Percentiles rank a stretch among this genome's conserved stretches.
phyloP scores from a whole-genome alignment of 1,140 invertebrate species.

The Leptoteleia sp. region DNA sequence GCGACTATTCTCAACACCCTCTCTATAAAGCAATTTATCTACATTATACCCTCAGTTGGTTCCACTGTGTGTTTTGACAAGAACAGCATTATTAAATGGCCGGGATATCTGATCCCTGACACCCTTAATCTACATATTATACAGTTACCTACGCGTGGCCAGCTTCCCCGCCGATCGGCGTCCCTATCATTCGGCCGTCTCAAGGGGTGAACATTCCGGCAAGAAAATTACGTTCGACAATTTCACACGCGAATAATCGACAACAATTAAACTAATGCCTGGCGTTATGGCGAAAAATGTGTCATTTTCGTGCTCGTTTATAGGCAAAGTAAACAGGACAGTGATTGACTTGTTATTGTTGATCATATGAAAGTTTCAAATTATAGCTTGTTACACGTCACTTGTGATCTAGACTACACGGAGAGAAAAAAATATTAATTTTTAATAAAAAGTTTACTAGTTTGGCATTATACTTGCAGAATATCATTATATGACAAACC shows the following conservation, averaged over 20 bases:
- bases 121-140: conserved; percentile 82
- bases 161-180: conserved; percentile 62
- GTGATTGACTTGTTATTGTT: background rate
- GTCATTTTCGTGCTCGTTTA: conserved; percentile 46
- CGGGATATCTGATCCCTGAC: conserved; percentile 80
- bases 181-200: conserved; percentile 43
- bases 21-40: conserved; percentile 80
- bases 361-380: too few species aligned
- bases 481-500: too few species aligned
- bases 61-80: conserved; percentile 81
- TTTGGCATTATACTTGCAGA: too few species aligned
- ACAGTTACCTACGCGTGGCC: conserved; percentile 77
- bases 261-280: conserved; percentile 22
- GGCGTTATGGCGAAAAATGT: conserved; percentile 28
- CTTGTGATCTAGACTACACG: too few species aligned
- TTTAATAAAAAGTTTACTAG: too few species aligned
- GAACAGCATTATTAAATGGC: conserved; percentile 82
- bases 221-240: conserved; percentile 52
- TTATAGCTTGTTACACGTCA: too few species aligned
- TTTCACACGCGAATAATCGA: conserved; percentile 59
- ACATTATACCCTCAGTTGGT: conserved; percentile 80
- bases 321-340: conserved; percentile 15
- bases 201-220: conserved; percentile 61
- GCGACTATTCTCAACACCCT: conserved; percentile 67
- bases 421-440: too few species aligned